phyloP scores from a whole-genome alignment of 2,888 invertebrate genomes.

The Cheilosia grossa region DNA sequence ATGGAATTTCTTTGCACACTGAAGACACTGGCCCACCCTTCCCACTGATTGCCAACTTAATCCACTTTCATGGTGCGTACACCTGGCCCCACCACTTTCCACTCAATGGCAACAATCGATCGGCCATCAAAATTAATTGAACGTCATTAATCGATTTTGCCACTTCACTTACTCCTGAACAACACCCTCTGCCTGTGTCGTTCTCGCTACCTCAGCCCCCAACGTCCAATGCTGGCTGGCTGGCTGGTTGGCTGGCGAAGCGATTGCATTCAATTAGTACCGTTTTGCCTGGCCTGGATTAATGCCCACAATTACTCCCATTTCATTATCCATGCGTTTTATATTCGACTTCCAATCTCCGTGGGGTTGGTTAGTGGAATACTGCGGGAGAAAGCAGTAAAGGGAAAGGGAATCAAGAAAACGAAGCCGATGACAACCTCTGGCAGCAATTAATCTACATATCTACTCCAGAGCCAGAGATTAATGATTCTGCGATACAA shows the following conservation, averaged over 20 bases:
- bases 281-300: conserved; percentile 60
- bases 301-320: conserved; percentile 69
- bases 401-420: not conserved
- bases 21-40: not conserved
- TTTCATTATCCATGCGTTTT: conserved; percentile 67
- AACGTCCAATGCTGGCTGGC: conserved; percentile 16
- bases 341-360: conserved; percentile 13
- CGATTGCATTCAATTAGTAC: conserved; percentile 67
- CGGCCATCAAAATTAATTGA: conserved; percentile 60
- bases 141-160: conserved; percentile 68
- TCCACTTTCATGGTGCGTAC: conserved; percentile 17
- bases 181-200: not conserved
- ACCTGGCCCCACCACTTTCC: conserved; percentile 10
- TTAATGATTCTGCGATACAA: conserved; percentile 65
- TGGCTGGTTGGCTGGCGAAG: conserved; percentile 20
- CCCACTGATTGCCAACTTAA: not conserved
- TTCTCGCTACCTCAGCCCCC: conserved; percentile 4
- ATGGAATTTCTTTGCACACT: not conserved
- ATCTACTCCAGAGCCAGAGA: conserved; percentile 52
- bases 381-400: no score
- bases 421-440: conserved; percentile 57
- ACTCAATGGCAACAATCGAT: conserved; percentile 32
- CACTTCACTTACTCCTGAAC: conserved; percentile 60
- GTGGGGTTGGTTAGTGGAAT: not conserved
- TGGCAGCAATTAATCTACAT: conserved; percentile 73